Evolutionary conservation across 2,888 invertebrate species (phyloP).

Genomic region (Campoletis raptor): DNA sequence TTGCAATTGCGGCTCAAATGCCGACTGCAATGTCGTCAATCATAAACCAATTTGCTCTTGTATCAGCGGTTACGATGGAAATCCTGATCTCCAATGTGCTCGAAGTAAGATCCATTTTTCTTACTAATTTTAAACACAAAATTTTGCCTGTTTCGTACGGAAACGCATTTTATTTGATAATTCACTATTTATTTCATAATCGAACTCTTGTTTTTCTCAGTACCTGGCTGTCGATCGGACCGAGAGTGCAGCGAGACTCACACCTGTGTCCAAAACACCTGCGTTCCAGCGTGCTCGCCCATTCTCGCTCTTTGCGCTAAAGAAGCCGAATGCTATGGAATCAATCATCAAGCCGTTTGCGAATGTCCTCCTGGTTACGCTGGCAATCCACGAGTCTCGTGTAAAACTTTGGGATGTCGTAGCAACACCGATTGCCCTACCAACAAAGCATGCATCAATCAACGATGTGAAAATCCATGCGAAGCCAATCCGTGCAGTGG

Average conservation of each 20-base stretch:
- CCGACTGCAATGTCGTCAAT: conserved; percentile 93
- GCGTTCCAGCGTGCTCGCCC: conserved; percentile 90
- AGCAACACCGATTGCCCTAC: conserved; percentile 92
- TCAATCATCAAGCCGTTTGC: conserved; percentile 93
- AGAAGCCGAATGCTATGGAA: conserved; percentile 92
- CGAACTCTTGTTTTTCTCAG: conserved; percentile 4
- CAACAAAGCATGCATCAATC: conserved; percentile 92
- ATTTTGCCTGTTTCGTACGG: background rate
- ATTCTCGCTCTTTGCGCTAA: conserved; percentile 91
- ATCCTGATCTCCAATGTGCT: conserved; percentile 93
- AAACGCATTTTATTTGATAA: background rate
- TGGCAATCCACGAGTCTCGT: conserved; percentile 92
- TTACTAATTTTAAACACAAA: background rate
- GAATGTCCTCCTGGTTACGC: conserved; percentile 93
- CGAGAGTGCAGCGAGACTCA: conserved; percentile 93
- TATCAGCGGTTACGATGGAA: conserved; percentile 93
- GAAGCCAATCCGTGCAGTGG: conserved; percentile 89
- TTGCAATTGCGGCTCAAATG: conserved; percentile 94
- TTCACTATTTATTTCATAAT: background rate
- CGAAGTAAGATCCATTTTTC: conserved; percentile 84
- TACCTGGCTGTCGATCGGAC: conserved; percentile 89
- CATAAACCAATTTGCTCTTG: conserved; percentile 96
- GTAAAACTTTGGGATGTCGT: conserved; percentile 92
- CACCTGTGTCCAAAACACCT: conserved; percentile 93
- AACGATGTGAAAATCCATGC: conserved; percentile 92